phyloP scores from a whole-genome alignment of 2,113 vertebrate genomes.

The Oriolus oriolus region DNA sequence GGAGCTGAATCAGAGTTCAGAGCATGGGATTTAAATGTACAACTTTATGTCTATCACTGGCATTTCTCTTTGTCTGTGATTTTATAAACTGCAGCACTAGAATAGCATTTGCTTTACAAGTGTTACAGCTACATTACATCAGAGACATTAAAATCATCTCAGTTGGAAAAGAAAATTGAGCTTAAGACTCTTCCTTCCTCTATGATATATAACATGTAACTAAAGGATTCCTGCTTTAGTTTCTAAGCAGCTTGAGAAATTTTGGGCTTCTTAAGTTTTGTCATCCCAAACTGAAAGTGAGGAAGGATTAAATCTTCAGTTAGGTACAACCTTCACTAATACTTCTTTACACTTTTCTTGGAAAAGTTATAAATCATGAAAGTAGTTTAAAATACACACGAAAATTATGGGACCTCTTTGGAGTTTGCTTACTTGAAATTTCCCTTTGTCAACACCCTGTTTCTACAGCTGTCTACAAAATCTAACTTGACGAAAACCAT shows the following conservation, averaged over 20 bases:
- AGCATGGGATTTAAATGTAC: not conserved
- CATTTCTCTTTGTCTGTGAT: not conserved
- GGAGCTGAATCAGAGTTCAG: not conserved
- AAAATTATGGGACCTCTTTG: not conserved
- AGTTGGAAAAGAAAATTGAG: not conserved
- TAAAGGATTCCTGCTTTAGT: not conserved
- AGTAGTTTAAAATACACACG: not conserved
- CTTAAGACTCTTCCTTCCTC: not conserved
- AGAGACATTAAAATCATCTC: not conserved
- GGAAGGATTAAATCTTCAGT: not conserved
- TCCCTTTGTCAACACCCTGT: not conserved
- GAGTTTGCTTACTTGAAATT: not conserved
- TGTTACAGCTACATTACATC: not conserved
- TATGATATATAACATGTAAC: not conserved
- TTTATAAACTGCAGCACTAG: not conserved
- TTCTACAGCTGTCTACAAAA: not conserved
- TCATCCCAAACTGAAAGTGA: not conserved
- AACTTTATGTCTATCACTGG: not conserved
- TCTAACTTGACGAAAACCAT: not conserved
- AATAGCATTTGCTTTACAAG: not conserved
- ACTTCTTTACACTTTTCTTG: not conserved
- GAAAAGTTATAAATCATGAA: not conserved
- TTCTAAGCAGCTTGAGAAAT: not conserved
- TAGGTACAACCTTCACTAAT: not conserved
- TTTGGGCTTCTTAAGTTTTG: not conserved